Evolutionary conservation across 2,797 vertebrate genomes (phyloP).

Genomic region (Rhinatrema bivittatum): DNA sequence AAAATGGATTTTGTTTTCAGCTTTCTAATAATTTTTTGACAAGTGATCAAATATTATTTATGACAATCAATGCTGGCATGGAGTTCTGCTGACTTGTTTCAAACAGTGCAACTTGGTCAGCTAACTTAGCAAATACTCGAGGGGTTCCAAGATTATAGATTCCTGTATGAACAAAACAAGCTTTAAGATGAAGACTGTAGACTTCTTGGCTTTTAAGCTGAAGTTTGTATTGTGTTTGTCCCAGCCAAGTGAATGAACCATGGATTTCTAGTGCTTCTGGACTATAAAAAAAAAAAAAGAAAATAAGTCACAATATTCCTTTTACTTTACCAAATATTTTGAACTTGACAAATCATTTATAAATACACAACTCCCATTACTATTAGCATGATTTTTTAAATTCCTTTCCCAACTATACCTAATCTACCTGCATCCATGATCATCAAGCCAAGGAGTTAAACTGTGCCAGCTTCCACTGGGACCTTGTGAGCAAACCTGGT

Average conservation of each 20-base stretch:
- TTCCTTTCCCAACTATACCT: too few species aligned
- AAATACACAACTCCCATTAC: neutral
- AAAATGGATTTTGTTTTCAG: slow-evolving; percentile 35
- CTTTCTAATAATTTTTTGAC: slow-evolving; percentile 32
- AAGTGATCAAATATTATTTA: slow-evolving; percentile 71
- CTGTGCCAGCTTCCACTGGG: too few species aligned
- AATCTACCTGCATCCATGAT: too few species aligned
- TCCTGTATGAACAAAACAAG: slow-evolving; percentile 86
- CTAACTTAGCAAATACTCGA: slow-evolving; percentile 80
- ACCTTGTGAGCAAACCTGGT: too few species aligned
- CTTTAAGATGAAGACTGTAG: slow-evolving; percentile 69
- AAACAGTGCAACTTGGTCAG: slow-evolving; percentile 66
- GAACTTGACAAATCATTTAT: too few species aligned
- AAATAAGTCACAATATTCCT: neutral
- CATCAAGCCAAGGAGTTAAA: too few species aligned
- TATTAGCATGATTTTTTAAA: too few species aligned
- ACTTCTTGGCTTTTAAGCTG: slow-evolving; percentile 77
- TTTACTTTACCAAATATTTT: neutral
- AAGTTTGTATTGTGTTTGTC: slow-evolving; percentile 85
- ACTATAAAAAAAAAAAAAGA: slow-evolving; percentile 39
- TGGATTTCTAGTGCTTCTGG: slow-evolving; percentile 77
- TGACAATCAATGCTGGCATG: slow-evolving; percentile 88
- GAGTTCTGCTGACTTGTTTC: slow-evolving; percentile 82
- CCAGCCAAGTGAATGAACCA: slow-evolving; percentile 87
- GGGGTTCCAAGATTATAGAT: slow-evolving; percentile 93